phyloP scores from a whole-genome alignment of 2,797 vertebrate genomes.

The Pangasius krempfi region DNA sequence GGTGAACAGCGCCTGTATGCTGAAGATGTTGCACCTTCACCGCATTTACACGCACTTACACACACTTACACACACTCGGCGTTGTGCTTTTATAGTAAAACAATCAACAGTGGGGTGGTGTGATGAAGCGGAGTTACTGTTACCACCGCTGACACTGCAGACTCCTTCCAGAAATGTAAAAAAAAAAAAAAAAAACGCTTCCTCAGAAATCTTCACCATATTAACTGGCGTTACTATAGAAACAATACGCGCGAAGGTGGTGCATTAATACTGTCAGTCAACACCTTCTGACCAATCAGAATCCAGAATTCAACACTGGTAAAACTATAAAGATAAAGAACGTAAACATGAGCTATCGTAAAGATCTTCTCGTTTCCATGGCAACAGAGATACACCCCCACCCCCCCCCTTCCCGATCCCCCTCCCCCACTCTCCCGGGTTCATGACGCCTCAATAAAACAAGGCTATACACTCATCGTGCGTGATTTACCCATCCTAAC shows the following conservation, averaged over 20 bases:
- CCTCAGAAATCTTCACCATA: background rate
- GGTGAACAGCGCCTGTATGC: background rate
- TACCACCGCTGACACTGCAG: background rate
- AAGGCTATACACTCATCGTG: constrained; percentile 45
- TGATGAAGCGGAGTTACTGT: background rate
- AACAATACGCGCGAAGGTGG: background rate
- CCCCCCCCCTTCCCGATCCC: background rate
- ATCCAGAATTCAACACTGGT: background rate
- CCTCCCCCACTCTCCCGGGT: background rate
- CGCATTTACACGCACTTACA: background rate
- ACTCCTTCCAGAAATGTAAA: background rate
- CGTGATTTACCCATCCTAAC: constrained; percentile 63
- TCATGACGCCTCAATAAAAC: background rate
- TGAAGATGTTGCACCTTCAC: background rate
- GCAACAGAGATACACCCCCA: constrained; percentile 11
- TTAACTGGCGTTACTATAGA: background rate
- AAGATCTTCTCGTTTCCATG: constrained; percentile 21
- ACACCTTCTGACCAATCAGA: background rate
- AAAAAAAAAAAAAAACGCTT: background rate
- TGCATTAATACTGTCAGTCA: background rate
- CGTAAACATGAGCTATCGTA: background rate
- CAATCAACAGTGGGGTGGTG: background rate
- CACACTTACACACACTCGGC: background rate
- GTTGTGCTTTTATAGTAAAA: background rate
- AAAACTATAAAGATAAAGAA: background rate